Percentiles rank a stretch among this genome's conserved stretches.
These are phyloP conservation scores for Apogon hyalosoma DNA, from an alignment of 2,797 vertebrate genomes.

Conservation along the genomic window DNA sequence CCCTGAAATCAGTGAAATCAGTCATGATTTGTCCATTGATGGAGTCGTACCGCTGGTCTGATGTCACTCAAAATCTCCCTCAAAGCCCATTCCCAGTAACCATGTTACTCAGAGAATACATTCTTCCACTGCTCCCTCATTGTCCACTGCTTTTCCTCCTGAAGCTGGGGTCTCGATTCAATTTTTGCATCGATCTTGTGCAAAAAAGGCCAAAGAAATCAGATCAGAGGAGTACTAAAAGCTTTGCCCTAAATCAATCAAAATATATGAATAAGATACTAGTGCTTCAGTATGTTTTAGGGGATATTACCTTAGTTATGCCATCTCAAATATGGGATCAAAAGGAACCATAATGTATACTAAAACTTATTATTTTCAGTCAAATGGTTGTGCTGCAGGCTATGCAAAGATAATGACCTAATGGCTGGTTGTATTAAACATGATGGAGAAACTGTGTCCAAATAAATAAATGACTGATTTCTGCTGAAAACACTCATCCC, in stretches of 20 bases:
- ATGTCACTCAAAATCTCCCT: conserved; percentile 76
- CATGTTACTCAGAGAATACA: conserved; percentile 77
- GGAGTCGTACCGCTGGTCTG: conserved; percentile 59
- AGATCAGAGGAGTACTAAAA: conserved; percentile 82
- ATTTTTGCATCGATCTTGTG: conserved; percentile 83
- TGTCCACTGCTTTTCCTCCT: conserved; percentile 69
- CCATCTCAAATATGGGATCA: conserved; percentile 72
- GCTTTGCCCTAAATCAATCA: conserved; percentile 83
- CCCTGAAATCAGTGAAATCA: conserved; percentile 51
- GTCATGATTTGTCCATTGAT: conserved; percentile 67
- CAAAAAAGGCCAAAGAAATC: conserved; percentile 77
- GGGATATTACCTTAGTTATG: conserved; percentile 71
- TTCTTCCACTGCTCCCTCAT: conserved; percentile 74
- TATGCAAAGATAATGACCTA: conserved; percentile 48
- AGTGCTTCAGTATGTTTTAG: conserved; percentile 70
- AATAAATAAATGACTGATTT: conserved; percentile 46
- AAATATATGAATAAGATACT: conserved; percentile 78
- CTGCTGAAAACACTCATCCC: conserved; percentile 47
- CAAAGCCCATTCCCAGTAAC: conserved; percentile 80
- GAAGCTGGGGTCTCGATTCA: conserved; percentile 67
- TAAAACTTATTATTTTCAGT: conserved; percentile 67
- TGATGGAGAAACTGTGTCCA: conserved; percentile 43
- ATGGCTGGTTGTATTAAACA: conserved; percentile 52
- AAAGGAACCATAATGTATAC: conserved; percentile 58
- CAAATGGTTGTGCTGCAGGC: conserved; percentile 40